phyloP scores from a whole-genome alignment of 1,140 invertebrate species.

The Danaus plexippus region DNA sequence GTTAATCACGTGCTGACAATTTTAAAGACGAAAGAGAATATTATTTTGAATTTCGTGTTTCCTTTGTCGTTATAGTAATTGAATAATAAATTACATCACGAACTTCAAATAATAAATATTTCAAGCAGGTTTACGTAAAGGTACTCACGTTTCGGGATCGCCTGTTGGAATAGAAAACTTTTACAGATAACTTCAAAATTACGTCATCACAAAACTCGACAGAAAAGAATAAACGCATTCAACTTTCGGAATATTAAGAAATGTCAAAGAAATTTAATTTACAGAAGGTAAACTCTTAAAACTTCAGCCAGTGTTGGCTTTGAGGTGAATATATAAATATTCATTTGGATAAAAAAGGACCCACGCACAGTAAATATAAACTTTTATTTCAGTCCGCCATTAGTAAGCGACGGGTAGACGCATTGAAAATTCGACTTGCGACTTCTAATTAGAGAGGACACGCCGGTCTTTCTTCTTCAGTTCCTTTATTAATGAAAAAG shows the following conservation, averaged over 20 bases:
- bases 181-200: slow-evolving; percentile 11
- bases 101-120: no score
- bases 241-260: slow-evolving; percentile 37
- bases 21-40: no score
- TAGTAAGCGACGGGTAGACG: slow-evolving; percentile 39
- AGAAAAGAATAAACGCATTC: slow-evolving; percentile 24
- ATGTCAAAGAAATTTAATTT: slow-evolving; percentile 47
- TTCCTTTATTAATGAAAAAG: slow-evolving; percentile 61
- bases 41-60: no score
- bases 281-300: slow-evolving; percentile 51
- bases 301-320: slow-evolving; percentile 39
- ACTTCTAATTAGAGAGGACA: slow-evolving; percentile 67
- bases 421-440: slow-evolving; percentile 64
- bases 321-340: slow-evolving; percentile 65
- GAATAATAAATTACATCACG: no score
- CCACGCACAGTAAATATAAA: slow-evolving; percentile 67
- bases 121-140: no score
- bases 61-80: no score
- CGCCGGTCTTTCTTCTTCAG: slow-evolving; percentile 42
- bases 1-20: no score
- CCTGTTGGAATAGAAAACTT: no score
- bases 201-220: slow-evolving; percentile 14
- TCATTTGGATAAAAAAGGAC: slow-evolving; percentile 48
- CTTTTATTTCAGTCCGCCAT: slow-evolving; percentile 64
- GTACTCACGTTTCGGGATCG: no score